Percentiles rank a stretch among this genome's conserved stretches.
phyloP scores from a whole-genome alignment of 1,140 invertebrate species.

The Anastrepha obliqua region DNA sequence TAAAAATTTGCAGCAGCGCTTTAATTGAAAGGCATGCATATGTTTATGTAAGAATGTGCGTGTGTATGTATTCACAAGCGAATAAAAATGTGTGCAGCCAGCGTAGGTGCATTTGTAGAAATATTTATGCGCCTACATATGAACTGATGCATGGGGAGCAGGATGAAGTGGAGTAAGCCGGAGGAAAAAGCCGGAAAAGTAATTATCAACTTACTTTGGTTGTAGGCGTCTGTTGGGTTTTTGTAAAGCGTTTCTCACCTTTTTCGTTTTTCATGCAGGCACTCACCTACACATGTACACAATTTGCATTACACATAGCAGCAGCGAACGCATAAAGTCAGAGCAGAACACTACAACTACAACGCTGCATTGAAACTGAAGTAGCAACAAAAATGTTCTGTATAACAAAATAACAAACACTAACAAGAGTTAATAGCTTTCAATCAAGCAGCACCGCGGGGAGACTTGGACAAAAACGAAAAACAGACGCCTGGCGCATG shows the following conservation, averaged over 20 bases:
- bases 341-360: not conserved
- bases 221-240: not conserved
- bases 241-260: not conserved
- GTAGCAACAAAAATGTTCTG: not conserved
- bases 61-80: not conserved
- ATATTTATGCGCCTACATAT: not conserved
- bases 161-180: not conserved
- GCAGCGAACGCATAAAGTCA: not conserved
- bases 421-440: slow-evolving; percentile 38
- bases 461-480: not conserved
- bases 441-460: slow-evolving; percentile 38
- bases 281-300: not conserved
- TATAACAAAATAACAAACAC: not conserved
- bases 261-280: not conserved
- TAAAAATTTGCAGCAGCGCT: not conserved
- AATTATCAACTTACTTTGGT: slow-evolving; percentile 3
- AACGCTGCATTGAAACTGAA: not conserved
- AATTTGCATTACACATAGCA: not conserved
- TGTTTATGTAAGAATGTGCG: not conserved
- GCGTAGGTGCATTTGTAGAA: too few relatives aligned
- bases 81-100: not conserved
- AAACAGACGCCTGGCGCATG: not conserved
- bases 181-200: slow-evolving; percentile 13
- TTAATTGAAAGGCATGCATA: not conserved
- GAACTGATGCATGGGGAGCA: not conserved